Base-by-base conservation (phyloP, 1,140 invertebrate species). In the Oedothorax gibbosus region DNA sequence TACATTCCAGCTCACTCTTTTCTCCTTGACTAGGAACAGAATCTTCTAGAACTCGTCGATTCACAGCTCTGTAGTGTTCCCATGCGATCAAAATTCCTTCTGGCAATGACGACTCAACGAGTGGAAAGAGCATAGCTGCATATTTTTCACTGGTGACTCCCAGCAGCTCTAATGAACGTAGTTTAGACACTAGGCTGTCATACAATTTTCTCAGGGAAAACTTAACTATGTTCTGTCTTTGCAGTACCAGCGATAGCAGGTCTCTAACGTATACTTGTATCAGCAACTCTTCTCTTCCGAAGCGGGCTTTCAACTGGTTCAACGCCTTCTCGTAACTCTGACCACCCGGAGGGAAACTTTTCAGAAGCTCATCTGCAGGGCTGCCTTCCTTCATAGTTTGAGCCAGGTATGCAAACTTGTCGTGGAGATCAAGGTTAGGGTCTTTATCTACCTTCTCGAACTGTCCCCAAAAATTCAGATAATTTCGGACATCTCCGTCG, bases 161-260 rank as follows among this genome's bases (percentile, higher is more conserved):
- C 0, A 91, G 81, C 0, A 89, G 88, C 50, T 90, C 89, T 10
- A 91, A 80, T 0, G 89, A 88, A 5, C 89, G 71, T n/a, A 90
- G 84, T 18, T 89, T 87, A 2, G 87, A 60, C 50, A 85, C 85
- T 20, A 87, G 57, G n/a, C 82, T 76, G 57, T 86, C 85, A 75
- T 89, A 89, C 35, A 18, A 18, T 20, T 50, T 53, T 6, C 4
- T 8, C 57, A 15, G 3, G 35, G 66, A 21, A 21, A 69, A n/a
- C 51, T 75, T 57, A 14, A 7, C 15, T 35, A 18, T 18, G 10
- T 57, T 75, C 53, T 79, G 2, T 35, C 54, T 68, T 18, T 51
- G 20, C 6, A 79, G n/a, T 7, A 87, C 87, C 12, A 90, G 50
- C 0, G 69, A 66, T 12, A 90, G 69, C 12, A 90, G 15, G 76